phyloP scores from a whole-genome alignment of 2,797 vertebrate genomes.

The Myiotriccus ornatus region DNA sequence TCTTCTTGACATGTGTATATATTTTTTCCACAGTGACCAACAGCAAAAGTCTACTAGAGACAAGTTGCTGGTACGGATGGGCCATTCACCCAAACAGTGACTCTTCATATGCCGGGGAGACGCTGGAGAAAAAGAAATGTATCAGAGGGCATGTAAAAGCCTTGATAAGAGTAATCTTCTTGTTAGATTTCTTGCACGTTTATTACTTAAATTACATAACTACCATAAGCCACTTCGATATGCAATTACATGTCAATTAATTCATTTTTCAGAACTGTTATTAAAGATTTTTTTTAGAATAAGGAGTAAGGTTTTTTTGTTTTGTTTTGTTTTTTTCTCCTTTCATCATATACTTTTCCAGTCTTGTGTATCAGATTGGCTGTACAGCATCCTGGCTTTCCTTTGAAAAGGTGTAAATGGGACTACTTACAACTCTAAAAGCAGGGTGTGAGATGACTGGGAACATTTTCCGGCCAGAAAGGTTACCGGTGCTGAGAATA shows the following conservation, averaged over 20 bases:
- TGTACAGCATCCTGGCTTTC: neutral
- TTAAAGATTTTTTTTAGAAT: neutral
- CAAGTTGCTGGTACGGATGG: neutral
- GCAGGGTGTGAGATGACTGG: neutral
- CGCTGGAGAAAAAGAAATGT: neutral
- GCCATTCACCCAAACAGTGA: neutral
- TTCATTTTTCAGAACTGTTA: neutral
- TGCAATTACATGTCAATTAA: neutral
- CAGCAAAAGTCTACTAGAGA: neutral
- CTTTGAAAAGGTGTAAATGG: neutral
- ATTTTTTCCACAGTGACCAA: neutral
- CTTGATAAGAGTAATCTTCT: neutral
- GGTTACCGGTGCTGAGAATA: neutral
- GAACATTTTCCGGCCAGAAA: neutral
- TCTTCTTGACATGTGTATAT: neutral
- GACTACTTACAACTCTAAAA: neutral
- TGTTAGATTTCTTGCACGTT: neutral
- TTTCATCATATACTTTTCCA: neutral
- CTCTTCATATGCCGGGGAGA: neutral
- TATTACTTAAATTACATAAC: neutral
- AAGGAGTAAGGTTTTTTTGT: neutral
- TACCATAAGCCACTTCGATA: neutral
- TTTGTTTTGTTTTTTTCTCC: neutral
- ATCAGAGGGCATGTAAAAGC: neutral
- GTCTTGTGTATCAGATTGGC: neutral